A percentile compares a stretch with the other conserved stretches of the same genome.
Conservation (phyloP, 2,797 vertebrate species). For the Sebastes melanostomus region DNA sequence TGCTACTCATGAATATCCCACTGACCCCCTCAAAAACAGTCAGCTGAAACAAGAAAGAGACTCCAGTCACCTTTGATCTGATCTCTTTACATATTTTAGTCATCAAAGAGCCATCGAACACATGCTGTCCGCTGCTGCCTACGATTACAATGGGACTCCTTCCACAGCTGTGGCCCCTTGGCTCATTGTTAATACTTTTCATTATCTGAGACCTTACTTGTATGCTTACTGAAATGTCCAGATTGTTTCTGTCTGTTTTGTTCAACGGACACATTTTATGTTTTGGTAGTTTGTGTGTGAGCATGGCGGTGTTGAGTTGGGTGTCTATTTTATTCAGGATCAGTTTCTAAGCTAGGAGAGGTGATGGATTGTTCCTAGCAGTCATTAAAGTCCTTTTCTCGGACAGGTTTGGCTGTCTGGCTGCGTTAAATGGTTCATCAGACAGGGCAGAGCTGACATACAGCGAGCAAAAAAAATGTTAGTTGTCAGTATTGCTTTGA, state of each 20-base stretch:
- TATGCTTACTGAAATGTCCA: slow-evolving; percentile 13
- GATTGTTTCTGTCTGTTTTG: slow-evolving; percentile 20
- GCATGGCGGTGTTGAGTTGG: background rate
- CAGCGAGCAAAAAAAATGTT: slow-evolving; percentile 42
- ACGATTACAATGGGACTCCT: slow-evolving; percentile 47
- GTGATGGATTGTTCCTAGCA: slow-evolving; percentile 44
- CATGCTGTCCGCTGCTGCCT: slow-evolving; percentile 18
- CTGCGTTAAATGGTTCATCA: slow-evolving; percentile 59
- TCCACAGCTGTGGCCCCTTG: slow-evolving; percentile 49
- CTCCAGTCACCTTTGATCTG: slow-evolving; percentile 69
- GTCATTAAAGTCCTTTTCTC: slow-evolving; percentile 55
- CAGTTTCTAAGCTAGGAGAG: slow-evolving; percentile 28
- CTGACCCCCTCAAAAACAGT: slow-evolving; percentile 54
- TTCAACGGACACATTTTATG: slow-evolving; percentile 14
- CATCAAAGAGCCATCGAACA: slow-evolving; percentile 60
- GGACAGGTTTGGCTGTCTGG: slow-evolving; percentile 57
- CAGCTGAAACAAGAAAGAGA: slow-evolving; percentile 58
- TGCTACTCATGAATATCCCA: slow-evolving; percentile 56
- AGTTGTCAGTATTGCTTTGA: slow-evolving; percentile 60
- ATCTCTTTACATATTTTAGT: slow-evolving; percentile 67
- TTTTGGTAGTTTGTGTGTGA: background rate
- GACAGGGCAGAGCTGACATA: slow-evolving; percentile 41
- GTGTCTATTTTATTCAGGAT: slow-evolving; percentile 44
- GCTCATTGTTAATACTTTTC: slow-evolving; percentile 52
- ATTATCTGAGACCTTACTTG: slow-evolving; percentile 12